These are phyloP conservation scores for Jordanella pulchra DNA, from an alignment of 2,797 vertebrate species.

Conservation along the genomic window DNA sequence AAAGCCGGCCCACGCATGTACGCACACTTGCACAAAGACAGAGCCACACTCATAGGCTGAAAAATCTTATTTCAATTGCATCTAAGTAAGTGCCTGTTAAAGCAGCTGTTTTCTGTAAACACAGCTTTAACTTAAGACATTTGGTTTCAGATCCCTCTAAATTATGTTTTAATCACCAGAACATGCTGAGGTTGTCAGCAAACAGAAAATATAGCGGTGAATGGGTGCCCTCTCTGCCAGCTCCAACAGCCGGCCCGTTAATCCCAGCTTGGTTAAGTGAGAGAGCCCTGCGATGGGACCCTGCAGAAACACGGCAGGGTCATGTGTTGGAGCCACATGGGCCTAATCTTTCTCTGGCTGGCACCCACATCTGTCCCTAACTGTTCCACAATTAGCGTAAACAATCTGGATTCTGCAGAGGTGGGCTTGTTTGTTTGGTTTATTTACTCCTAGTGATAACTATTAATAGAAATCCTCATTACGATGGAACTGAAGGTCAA, in stretches of 20 bases:
- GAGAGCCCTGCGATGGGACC: constrained; percentile 61
- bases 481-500: constrained; percentile 15
- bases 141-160: constrained; percentile 69
- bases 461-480: constrained; percentile 42
- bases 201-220: constrained; percentile 72
- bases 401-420: constrained; percentile 11
- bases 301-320: constrained; percentile 63
- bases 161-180: constrained; percentile 74
- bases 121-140: constrained; percentile 53
- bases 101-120: constrained; percentile 80
- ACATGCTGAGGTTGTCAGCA: constrained; percentile 67
- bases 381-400: constrained; percentile 14
- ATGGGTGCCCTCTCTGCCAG: constrained; percentile 69
- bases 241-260: constrained; percentile 74
- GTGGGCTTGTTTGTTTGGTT: constrained; percentile 15
- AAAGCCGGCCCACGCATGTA: constrained; percentile 67
- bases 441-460: constrained; percentile 33
- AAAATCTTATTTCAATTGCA: constrained; percentile 72
- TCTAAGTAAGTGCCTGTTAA: constrained; percentile 68
- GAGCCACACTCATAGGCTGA: constrained; percentile 58
- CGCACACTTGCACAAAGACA: constrained; percentile 64
- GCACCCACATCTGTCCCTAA: constrained; percentile 25
- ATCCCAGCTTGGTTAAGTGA: constrained; percentile 68
- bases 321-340: constrained; percentile 40
- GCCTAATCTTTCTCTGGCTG: not conserved